Percentiles rank a stretch among this genome's conserved stretches.
Conservation (phyloP, 2,797 vertebrate species). For the Allobates femoralis region DNA sequence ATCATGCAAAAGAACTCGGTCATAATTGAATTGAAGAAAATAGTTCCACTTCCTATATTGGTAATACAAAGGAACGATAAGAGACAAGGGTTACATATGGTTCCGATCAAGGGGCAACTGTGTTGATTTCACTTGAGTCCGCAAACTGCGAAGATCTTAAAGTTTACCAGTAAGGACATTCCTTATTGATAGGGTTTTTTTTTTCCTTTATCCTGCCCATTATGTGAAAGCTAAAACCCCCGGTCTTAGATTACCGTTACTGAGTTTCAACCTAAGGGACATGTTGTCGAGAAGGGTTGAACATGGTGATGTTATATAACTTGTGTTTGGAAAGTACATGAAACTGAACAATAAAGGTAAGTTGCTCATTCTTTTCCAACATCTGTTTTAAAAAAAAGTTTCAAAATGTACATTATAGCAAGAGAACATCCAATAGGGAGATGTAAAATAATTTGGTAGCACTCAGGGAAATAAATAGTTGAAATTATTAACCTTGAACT, state of each 20-base stretch:
- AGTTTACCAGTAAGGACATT: slow-evolving; percentile 27
- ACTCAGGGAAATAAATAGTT: not conserved
- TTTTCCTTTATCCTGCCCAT: slow-evolving; percentile 45
- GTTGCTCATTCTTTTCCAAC: not conserved
- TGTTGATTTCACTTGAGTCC: slow-evolving; percentile 28
- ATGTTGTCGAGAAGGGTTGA: slow-evolving; percentile 25
- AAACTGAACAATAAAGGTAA: not conserved
- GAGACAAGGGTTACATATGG: slow-evolving; percentile 27
- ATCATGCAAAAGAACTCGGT: slow-evolving; percentile 7
- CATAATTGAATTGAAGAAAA: not conserved
- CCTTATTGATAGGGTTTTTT: slow-evolving; percentile 35
- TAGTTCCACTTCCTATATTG: not conserved
- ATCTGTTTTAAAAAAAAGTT: not conserved
- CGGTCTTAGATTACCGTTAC: slow-evolving; percentile 36
- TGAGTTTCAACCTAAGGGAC: slow-evolving; percentile 38
- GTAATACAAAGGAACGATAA: not conserved
- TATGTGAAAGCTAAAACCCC: slow-evolving; percentile 39
- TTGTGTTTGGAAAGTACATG: not conserved
- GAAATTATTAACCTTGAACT: not conserved
- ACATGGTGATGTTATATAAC: slow-evolving; percentile 26
- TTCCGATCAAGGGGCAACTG: slow-evolving; percentile 15
- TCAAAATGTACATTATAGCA: not conserved
- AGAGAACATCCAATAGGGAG: not conserved
- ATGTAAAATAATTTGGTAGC: not conserved
- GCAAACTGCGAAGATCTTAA: slow-evolving; percentile 23